Conservation (phyloP, 2,797 vertebrate genomes). For the Eutrigla gurnardus region DNA sequence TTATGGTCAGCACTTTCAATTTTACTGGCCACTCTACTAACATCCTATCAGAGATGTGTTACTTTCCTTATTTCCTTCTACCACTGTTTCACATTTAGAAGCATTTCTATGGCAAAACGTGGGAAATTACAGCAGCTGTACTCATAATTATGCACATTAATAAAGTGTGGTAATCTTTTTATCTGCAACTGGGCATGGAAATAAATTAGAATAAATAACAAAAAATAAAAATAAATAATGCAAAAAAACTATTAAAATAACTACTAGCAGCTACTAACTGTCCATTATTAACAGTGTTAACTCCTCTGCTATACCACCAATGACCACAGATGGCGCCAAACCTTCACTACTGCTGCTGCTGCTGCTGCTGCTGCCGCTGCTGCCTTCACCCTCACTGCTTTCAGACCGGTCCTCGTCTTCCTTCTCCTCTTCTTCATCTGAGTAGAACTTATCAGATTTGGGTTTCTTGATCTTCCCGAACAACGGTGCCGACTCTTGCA, state of each 20-base stretch:
- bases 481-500: slow-evolving; percentile 84
- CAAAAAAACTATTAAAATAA: no score
- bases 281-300: background rate
- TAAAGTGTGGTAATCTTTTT: no score
- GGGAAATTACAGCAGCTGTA: no score
- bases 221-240: no score
- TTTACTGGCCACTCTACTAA: background rate
- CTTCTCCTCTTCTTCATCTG: slow-evolving; percentile 86
- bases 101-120: background rate
- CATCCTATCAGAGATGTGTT: background rate
- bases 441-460: slow-evolving; percentile 91
- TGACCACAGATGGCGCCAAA: background rate
- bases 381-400: slow-evolving; percentile 67
- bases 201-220: no score
- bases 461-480: slow-evolving; percentile 87
- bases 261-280: no score
- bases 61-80: background rate
- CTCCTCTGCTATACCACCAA: no score
- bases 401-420: slow-evolving; percentile 63
- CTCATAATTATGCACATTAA: no score
- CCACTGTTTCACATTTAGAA: background rate
- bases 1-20: background rate
- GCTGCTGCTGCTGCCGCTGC: slow-evolving; percentile 67
- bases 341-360: slow-evolving; percentile 81
- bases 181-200: no score